Base-by-base conservation (phyloP, 2,113 vertebrate species). In the Aegotheles bennettii region DNA sequence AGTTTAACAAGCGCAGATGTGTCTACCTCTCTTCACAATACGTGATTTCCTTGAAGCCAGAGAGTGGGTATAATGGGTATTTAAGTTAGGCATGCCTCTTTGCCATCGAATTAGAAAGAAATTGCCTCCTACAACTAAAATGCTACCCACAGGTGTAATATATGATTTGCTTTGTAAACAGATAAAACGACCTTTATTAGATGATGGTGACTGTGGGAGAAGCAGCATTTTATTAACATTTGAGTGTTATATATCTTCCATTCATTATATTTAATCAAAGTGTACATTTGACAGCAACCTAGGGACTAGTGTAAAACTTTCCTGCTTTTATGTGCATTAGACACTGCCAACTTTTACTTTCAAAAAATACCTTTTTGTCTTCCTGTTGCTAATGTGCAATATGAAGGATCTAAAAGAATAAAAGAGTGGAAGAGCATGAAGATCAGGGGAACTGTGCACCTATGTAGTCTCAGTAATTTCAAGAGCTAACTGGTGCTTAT, bases 151-250 rank as follows among this genome's bases (percentile, higher is more conserved):
- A 59, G 47, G 91, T 96, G 89, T 81, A 95, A 97, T 97, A 95
- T 90, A 82, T 94, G 6, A 95, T 96, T 94, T 98, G 93, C 97
- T 97, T 97, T 93, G 91, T 95, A 97, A 98, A 94, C 82, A 97
- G 60, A 95, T 93, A 73, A 95, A 96, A 94, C 2, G 1, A 95
- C 94, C 84, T 94, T 96, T 98, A 84, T 96, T 97, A 97, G 70
- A 93, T 47, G 50, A 80, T 2, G 5, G 40, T 53, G 53, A 95
- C 87, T 96, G 61, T 71, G 53, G 77, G 76, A 94, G 78, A 95
- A 93, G 50, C 42, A 94, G 48, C 82, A 95, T 95, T 97, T 97
- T 97, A 93, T 98, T 97, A 97, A 94, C 45, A 73, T 95, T 94
- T 96, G 74, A 75, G 57, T 87, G 71, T 91, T 91, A 54, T 80